Evolutionary conservation across 2,797 vertebrate species (phyloP).

Genomic region (Pelodytes ibericus): DNA sequence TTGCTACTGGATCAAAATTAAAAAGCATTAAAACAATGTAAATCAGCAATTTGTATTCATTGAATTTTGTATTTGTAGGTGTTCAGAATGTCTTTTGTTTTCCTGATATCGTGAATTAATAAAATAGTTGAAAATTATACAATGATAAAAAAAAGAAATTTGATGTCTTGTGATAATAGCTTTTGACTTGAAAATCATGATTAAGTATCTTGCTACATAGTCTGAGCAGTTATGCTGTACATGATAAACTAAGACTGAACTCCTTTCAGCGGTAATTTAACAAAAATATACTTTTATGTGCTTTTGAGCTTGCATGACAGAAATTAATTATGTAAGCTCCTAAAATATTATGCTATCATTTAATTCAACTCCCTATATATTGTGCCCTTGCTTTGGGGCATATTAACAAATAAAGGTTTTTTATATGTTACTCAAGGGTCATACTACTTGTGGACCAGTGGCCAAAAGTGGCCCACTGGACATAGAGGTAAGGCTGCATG

Average conservation of each 20-base stretch:
- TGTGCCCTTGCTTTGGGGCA: background rate
- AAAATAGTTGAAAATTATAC: slow-evolving; percentile 11
- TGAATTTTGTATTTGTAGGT: slow-evolving; percentile 39
- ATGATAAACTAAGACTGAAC: background rate
- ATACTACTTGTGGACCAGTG: no score
- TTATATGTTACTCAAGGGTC: no score
- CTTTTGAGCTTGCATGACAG: background rate
- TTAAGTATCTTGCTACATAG: slow-evolving; percentile 26
- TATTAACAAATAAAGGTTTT: background rate
- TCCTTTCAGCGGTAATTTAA: background rate
- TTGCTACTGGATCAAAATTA: slow-evolving; percentile 25
- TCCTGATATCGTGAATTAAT: slow-evolving; percentile 39
- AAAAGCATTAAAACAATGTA: slow-evolving; percentile 44
- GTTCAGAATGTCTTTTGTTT: slow-evolving; percentile 43
- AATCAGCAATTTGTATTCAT: slow-evolving; percentile 52
- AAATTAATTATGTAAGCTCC: background rate
- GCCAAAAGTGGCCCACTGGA: no score
- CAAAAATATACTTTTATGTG: slow-evolving; percentile 1
- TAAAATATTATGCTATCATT: background rate
- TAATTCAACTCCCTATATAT: background rate
- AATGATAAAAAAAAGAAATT: slow-evolving; percentile 40
- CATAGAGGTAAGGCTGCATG: no score
- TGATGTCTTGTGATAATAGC: slow-evolving; percentile 41
- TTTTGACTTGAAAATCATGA: slow-evolving; percentile 27
- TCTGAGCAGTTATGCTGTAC: background rate